phyloP scores from a whole-genome alignment of 2,797 vertebrate species.

The Benthosema pterotum region DNA sequence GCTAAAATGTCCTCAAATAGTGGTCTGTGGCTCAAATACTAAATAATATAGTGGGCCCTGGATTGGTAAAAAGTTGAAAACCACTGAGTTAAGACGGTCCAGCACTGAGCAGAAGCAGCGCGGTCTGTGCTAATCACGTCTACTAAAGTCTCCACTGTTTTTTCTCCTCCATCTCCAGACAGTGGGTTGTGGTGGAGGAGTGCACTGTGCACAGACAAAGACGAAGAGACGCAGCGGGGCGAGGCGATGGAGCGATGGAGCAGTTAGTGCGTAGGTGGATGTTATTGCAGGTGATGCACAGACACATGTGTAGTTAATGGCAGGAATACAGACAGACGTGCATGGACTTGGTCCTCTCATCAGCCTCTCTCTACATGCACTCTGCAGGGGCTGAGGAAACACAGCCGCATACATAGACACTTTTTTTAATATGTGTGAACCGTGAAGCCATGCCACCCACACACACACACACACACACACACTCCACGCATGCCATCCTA shows the following conservation, averaged over 20 bases:
- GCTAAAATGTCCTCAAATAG: no score
- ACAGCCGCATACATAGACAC: background rate
- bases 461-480: constrained; percentile 14
- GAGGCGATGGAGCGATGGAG: no score
- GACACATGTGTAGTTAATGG: no score
- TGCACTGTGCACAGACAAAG: constrained; percentile 14
- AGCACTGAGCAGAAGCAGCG: constrained; percentile 31
- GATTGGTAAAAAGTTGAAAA: no score
- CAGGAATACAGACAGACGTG: constrained; percentile 16
- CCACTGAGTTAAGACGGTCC: no score
- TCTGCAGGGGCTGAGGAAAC: background rate
- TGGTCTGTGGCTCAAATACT: no score
- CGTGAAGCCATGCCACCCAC: background rate
- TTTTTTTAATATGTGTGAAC: no score
- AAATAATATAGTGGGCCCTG: no score
- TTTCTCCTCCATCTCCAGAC: no score
- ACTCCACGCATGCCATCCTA: constrained; percentile 44
- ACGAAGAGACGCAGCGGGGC: background rate
- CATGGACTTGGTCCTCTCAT: constrained; percentile 2
- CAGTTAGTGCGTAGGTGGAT: no score
- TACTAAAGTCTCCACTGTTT: constrained; percentile 58
- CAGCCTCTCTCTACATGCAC: constrained; percentile 1
- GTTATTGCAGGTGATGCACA: no score
- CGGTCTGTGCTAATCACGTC: constrained; percentile 43
- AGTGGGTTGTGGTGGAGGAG: constrained; percentile 36